These are phyloP conservation scores for Microtus montanus DNA, from an alignment of 2,113 vertebrate genomes.

Conservation along the genomic window DNA sequence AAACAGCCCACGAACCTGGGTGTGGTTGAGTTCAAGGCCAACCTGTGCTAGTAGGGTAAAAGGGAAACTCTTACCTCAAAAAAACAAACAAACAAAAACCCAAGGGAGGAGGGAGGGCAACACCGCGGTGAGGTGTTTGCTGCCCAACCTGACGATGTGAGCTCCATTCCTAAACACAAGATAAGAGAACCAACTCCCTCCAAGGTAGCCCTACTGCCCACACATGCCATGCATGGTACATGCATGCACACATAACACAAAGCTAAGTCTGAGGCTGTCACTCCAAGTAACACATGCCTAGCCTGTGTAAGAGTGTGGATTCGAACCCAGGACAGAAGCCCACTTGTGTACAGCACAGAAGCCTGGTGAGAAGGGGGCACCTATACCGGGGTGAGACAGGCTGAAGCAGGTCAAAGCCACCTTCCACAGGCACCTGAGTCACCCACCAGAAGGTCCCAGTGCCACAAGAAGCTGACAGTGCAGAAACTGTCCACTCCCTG, in stretches of 20 bases:
- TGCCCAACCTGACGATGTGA: accelerated
- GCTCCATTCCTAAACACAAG: not conserved
- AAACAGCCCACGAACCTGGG: not conserved
- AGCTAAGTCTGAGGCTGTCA: not conserved
- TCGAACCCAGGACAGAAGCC: not conserved
- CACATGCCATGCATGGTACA: not conserved
- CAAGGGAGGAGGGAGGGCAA: no score
- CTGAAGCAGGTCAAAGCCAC: no score
- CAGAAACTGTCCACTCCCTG: not conserved
- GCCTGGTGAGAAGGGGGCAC: not conserved
- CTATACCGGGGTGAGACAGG: not conserved
- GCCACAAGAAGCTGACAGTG: not conserved
- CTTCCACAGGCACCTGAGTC: not conserved
- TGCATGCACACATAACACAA: no score
- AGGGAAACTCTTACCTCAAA: not conserved
- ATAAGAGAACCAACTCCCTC: not conserved
- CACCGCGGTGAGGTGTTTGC: no score
- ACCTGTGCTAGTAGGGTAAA: not conserved
- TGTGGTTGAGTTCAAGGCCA: not conserved
- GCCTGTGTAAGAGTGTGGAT: not conserved
- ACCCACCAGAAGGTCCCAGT: not conserved
- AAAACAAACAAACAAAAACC: no score
- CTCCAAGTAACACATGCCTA: not conserved
- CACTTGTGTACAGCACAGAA: not conserved
- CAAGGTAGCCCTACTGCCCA: not conserved